Evolutionary conservation across 64 coral and sea anemone species (phyloP).

Genomic region (Montipora foliosa): DNA sequence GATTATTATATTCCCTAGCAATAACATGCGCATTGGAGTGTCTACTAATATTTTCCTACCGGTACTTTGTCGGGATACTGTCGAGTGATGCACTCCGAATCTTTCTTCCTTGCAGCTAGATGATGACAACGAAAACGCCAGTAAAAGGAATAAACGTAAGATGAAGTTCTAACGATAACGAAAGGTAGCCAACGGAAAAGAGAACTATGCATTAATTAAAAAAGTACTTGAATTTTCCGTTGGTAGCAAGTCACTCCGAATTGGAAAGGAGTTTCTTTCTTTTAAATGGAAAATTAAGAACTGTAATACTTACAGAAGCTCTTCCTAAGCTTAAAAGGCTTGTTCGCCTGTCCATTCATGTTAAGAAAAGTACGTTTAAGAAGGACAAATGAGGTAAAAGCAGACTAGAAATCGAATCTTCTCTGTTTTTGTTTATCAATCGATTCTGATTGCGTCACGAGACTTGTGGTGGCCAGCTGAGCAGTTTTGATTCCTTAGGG

Average conservation of each 20-base stretch:
- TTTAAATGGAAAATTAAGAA: constrained; percentile 10
- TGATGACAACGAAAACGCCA: neutral
- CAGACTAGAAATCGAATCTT: neutral
- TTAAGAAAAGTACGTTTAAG: neutral
- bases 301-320: constrained; percentile 86
- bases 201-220: neutral
- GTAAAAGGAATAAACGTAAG: neutral
- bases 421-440: constrained; percentile 48
- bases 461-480: neutral
- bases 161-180: neutral
- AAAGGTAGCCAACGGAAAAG: neutral
- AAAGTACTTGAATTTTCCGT: neutral
- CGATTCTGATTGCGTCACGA: constrained; percentile 45
- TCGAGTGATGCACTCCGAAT: constrained; percentile 89
- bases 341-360: constrained; percentile 78
- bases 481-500: neutral
- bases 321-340: constrained; percentile 87
- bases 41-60: constrained; percentile 60
- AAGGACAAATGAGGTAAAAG: constrained; percentile 1
- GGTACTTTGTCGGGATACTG: constrained; percentile 99
- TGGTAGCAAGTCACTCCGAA: neutral
- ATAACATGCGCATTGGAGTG: neutral
- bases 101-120: constrained; percentile 91
- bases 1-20: neutral
- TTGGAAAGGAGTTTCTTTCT: neutral